phyloP scores from a whole-genome alignment of 2,113 vertebrate genomes.

The Cyphomyrus plagiostoma region DNA sequence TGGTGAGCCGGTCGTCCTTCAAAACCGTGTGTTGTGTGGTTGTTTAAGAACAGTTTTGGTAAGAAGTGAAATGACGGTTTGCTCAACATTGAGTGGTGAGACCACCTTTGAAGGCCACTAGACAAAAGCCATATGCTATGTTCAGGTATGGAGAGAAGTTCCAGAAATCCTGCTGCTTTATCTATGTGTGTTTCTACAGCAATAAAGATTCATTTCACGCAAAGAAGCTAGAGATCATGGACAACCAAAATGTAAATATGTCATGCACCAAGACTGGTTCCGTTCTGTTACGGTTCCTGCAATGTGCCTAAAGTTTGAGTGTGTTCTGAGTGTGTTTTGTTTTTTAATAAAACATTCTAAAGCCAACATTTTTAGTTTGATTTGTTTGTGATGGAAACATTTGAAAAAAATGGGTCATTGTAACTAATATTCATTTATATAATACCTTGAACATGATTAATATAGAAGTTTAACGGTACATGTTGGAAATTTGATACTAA shows the following conservation, averaged over 20 bases:
- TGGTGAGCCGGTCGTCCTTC: neutral
- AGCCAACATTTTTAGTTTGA: neutral
- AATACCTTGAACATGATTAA: neutral
- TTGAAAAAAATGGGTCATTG: neutral
- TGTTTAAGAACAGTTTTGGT: neutral
- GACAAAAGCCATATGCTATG: neutral
- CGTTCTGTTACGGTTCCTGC: neutral
- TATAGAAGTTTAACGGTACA: neutral
- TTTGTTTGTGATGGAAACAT: neutral
- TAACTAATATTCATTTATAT: neutral
- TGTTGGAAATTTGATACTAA: too few species aligned
- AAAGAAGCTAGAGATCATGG: neutral
- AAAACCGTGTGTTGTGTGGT: neutral
- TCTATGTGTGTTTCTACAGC: neutral
- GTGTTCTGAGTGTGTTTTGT: conserved; percentile 12
- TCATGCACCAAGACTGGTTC: neutral
- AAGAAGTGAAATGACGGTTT: neutral
- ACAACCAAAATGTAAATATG: neutral
- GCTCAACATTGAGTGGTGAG: neutral
- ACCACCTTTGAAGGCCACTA: neutral
- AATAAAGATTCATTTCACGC: neutral
- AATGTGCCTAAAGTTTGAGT: conserved; percentile 2
- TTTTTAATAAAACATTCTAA: conserved; percentile 14
- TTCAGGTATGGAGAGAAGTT: neutral
- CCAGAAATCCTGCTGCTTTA: neutral